These are phyloP conservation scores for Nymphalis c-album DNA, from an alignment of 2,888 invertebrate species.

Conservation along the genomic window DNA sequence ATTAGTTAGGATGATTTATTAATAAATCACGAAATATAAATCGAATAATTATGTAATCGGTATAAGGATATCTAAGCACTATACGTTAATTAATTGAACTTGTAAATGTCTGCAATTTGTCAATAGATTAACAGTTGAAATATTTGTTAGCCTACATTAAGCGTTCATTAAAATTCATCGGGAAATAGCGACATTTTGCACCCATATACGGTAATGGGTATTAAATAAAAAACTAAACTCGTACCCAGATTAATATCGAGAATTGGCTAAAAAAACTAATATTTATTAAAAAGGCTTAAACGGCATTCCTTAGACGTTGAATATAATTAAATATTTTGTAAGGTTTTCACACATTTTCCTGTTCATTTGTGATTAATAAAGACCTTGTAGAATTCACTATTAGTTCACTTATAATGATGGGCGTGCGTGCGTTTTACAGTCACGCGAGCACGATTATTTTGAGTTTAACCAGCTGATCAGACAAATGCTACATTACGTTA, in stretches of 20 bases:
- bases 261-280: background rate
- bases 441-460: slow-evolving; percentile 22
- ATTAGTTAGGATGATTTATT: no score
- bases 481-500: background rate
- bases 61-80: background rate
- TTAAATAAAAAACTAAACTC: slow-evolving; percentile 11
- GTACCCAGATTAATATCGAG: background rate
- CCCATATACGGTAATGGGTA: slow-evolving; percentile 5
- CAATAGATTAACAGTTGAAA: slow-evolving; percentile 22
- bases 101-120: slow-evolving; percentile 25
- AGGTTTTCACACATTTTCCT: slow-evolving; percentile 21
- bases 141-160: slow-evolving; percentile 21
- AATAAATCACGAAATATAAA: no score
- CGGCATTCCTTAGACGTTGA: slow-evolving; percentile 1
- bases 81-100: slow-evolving; percentile 7
- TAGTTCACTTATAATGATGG: slow-evolving; percentile 16
- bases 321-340: slow-evolving; percentile 6
- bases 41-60: no score
- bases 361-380: slow-evolving; percentile 13
- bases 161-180: slow-evolving; percentile 14
- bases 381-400: slow-evolving; percentile 18
- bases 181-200: slow-evolving; percentile 17
- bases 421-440: slow-evolving; percentile 20
- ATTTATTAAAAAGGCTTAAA: background rate
- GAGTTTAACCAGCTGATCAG: slow-evolving; percentile 13